Evolutionary conservation across 1,140 invertebrate genomes (phyloP).

Genomic region (Cyphomyrmex costatus): DNA sequence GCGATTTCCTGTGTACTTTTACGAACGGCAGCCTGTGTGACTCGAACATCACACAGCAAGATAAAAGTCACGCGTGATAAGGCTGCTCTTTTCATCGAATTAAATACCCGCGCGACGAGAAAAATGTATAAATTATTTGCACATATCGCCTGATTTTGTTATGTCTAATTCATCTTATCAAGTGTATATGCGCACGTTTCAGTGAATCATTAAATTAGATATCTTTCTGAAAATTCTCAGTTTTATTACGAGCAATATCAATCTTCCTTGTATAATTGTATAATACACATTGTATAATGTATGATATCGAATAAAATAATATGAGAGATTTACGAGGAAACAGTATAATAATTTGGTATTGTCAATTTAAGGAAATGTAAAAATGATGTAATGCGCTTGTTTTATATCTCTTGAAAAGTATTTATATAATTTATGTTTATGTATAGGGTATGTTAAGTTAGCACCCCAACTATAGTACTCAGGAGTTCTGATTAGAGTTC

Average conservation of each 20-base stretch:
- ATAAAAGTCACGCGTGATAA: constrained; percentile 34
- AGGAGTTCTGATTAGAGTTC: too few species aligned
- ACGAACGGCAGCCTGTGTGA: neutral
- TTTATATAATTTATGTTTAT: constrained; percentile 4
- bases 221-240: neutral
- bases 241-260: neutral
- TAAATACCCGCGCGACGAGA: constrained; percentile 5
- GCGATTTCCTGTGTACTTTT: constrained; percentile 44
- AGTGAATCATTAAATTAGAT: constrained; percentile 39
- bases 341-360: neutral
- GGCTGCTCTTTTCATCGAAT: constrained; percentile 36
- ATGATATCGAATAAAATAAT: neutral
- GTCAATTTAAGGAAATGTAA: neutral
- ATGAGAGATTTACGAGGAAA: neutral
- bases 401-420: neutral
- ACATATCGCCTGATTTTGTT: constrained; percentile 59
- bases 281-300: too few species aligned
- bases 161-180: constrained; percentile 51
- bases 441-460: too few species aligned
- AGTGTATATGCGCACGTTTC: neutral
- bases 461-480: too few species aligned
- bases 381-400: neutral
- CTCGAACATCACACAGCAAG: neutral
- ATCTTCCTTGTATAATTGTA: neutral
- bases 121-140: constrained; percentile 36